phyloP scores from a whole-genome alignment of 2,797 vertebrate genomes.

The Avahi laniger region DNA sequence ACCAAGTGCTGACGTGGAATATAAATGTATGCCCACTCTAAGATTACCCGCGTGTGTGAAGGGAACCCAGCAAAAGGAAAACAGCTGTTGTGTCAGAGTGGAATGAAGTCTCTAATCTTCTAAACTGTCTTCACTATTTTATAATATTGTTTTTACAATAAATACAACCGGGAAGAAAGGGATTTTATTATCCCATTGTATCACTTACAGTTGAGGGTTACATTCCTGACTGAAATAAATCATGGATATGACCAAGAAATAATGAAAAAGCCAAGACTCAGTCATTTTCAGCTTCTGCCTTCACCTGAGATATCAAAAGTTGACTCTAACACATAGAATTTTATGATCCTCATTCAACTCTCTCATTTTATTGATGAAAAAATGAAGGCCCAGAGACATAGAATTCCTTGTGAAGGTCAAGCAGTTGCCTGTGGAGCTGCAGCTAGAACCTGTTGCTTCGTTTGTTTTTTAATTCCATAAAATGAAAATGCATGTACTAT shows the following conservation, averaged over 20 bases:
- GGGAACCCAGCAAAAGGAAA: not conserved
- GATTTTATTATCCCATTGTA: not conserved
- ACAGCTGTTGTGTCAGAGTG: not conserved
- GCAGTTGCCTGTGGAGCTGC: not conserved
- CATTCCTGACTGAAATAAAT: constrained; percentile 12
- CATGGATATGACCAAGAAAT: not conserved
- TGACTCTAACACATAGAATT: not conserved
- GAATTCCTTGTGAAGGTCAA: not conserved
- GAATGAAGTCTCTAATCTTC: not conserved
- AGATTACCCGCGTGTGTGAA: not conserved
- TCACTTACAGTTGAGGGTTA: not conserved
- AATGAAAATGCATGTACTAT: not conserved
- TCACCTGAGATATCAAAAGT: not conserved
- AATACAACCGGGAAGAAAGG: not conserved
- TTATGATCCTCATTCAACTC: not conserved
- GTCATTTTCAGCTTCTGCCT: not conserved
- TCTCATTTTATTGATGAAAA: not conserved
- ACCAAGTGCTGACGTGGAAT: not conserved
- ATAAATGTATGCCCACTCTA: not conserved
- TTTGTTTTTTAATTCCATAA: not conserved
- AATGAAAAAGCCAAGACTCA: not conserved
- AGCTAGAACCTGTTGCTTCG: not conserved
- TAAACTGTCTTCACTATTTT: constrained; percentile 5
- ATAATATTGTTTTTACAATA: constrained; percentile 1
- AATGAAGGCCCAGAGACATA: not conserved